Evolutionary conservation across 92 coral and sea anemone genomes (phyloP), one percentile per base, ranked within the genome.

Genomic region (Pocillopora grandis): DNA sequence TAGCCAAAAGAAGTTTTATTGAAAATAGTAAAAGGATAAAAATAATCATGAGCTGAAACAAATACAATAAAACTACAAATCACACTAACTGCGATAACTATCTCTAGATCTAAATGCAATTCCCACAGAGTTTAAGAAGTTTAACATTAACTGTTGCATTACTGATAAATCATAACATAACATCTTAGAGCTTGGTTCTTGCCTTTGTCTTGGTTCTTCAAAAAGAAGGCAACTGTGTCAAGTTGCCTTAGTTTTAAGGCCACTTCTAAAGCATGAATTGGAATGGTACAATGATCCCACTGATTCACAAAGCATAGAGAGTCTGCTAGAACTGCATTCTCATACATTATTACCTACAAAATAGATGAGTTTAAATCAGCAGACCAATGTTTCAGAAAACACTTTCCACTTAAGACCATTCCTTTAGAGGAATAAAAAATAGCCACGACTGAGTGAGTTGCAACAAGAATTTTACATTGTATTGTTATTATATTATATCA

Each of bases 191-290:
- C 59, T 17, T 7, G 27, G 31, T 19, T 0, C 67, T 76, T 91
- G 84, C 99, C 99, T 74, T 94, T 94, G 75, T 95, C 98, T 84
- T 96, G 98, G 81, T 94, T 96, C 89, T 94, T 96, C 15, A 96
- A 89, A 70, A 94, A 96, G 90, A 96, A 96, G 9, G 98, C 99
- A 35, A 96, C 98, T 0, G 97, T 96, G 80, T 96, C 98, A 17
- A 96, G 96, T 84, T 96, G 99, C 48, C 97, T 84, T 66, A 92
- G 99, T 81, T 92, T 92, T 21, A 96, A 95, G 36, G 99, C 98
- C n/a, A 95, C 96, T 75, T 96, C 97, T 49, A 96, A 82, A 8
- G 99, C 99, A 78, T 95, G 94, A 78, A 96, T 92, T 27, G 98
- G 98, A 68, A 96, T 94, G 15, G 95, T 91, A 75, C 94, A 96